A percentile compares a stretch with the other conserved stretches of the same genome.
phyloP scores from a whole-genome alignment of 1,140 invertebrate genomes.

The Tyrophagus putrescentiae region DNA sequence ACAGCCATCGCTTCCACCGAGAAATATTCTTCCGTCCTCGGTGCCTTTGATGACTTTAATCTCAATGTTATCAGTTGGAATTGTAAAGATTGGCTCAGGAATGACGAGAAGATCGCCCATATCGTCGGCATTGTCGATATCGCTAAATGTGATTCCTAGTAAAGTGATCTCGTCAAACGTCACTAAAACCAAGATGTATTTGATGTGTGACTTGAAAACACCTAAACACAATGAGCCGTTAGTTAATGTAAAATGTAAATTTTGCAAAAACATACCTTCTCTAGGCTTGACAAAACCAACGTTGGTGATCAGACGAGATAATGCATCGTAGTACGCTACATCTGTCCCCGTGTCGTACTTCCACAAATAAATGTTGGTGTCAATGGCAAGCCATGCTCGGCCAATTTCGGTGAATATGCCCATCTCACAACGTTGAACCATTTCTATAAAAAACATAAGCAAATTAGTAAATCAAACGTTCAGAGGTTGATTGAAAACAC shows the following conservation, averaged over 20 bases:
- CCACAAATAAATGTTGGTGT: constrained; percentile 95
- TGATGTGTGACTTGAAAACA: constrained; percentile 78
- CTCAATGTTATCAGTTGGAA: constrained; percentile 77
- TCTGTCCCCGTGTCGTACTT: constrained; percentile 65
- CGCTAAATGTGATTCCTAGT: constrained; percentile 37
- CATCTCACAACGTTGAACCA: constrained; percentile 88
- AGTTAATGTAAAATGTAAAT: constrained; percentile 12
- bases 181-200: constrained; percentile 72
- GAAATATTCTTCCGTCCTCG: constrained; percentile 71
- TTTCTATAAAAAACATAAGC: constrained; percentile 41
- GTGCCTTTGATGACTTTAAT: constrained; percentile 69
- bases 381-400: constrained; percentile 89
- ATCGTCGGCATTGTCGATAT: constrained; percentile 19
- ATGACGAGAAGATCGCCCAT: constrained; percentile 73
- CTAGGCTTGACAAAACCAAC: constrained; percentile 31
- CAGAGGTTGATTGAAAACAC: constrained; percentile 32
- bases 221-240: constrained; percentile 25
- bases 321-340: constrained; percentile 32
- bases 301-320: constrained; percentile 32
- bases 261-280: constrained; percentile 28
- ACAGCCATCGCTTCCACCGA: constrained; percentile 83
- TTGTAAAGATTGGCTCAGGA: constrained; percentile 76
- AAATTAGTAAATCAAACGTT: constrained; percentile 21
- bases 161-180: constrained; percentile 72
- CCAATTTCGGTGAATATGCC: constrained; percentile 88